phyloP scores from a whole-genome alignment of 2,797 vertebrate genomes.

The Poecilia wingei region DNA sequence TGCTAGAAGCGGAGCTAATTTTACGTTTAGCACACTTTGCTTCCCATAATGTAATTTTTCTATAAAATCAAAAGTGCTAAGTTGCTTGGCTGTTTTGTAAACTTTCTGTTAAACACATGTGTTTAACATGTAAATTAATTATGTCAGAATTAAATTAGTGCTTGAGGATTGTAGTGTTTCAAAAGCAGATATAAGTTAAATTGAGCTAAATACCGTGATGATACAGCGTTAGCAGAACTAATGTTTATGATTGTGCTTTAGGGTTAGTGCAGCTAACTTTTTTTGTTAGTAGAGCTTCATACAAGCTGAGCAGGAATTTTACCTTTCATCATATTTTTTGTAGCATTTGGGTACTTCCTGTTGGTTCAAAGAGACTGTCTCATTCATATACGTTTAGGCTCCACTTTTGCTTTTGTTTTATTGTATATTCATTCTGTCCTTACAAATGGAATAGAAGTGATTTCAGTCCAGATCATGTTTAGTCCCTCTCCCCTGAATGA shows the following conservation, averaged over 20 bases:
- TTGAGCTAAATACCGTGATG: background rate
- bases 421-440: slow-evolving; percentile 46
- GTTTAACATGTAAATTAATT: background rate
- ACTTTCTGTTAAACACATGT: background rate
- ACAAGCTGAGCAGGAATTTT: background rate
- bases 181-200: background rate
- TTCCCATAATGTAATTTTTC: background rate
- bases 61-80: background rate
- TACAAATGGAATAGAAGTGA: slow-evolving; percentile 11
- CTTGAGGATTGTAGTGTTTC: background rate
- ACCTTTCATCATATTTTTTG: background rate
- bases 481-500: slow-evolving; percentile 11
- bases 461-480: slow-evolving; percentile 25
- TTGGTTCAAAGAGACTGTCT: background rate
- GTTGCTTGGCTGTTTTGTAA: background rate
- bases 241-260: background rate
- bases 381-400: background rate
- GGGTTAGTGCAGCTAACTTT: background rate
- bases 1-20: background rate
- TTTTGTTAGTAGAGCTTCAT: background rate
- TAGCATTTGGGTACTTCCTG: background rate
- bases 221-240: background rate
- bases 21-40: background rate
- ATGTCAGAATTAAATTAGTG: background rate
- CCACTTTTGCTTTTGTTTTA: background rate